A percentile compares a stretch with the other conserved stretches of the same genome.
Evolutionary conservation across 2,113 vertebrate genomes (phyloP).

Genomic region (Limnothrissa miodon): DNA sequence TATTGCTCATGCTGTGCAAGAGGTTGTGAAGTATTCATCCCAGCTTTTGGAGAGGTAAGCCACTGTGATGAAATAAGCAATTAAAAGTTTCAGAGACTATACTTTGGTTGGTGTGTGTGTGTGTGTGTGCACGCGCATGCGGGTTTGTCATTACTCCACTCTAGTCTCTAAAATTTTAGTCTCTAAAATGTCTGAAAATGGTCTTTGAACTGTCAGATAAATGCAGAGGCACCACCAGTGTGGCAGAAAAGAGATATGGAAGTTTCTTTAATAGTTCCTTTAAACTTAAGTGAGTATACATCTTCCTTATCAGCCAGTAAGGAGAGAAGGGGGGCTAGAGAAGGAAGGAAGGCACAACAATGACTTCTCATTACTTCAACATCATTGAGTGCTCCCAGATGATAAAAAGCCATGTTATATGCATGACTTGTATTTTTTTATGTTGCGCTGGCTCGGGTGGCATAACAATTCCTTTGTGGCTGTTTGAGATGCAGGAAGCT

Average conservation of each 20-base stretch:
- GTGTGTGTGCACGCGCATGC: background rate
- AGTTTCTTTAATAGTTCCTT: background rate
- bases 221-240: background rate
- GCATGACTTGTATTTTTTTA: conserved; percentile 42
- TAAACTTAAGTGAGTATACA: conserved; percentile 2
- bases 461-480: conserved; percentile 31
- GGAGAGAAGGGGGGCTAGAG: background rate
- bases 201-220: conserved; percentile 8
- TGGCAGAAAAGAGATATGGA: background rate
- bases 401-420: conserved; percentile 39
- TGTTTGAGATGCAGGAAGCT: conserved; percentile 39
- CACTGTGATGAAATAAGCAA: background rate
- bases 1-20: background rate
- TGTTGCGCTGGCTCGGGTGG: conserved; percentile 22
- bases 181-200: background rate
- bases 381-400: conserved; percentile 12
- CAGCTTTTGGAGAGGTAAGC: background rate
- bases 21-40: background rate
- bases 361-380: conserved; percentile 34
- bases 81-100: background rate
- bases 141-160: background rate
- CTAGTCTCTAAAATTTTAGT: background rate
- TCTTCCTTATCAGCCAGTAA: background rate
- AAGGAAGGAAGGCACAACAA: conserved; percentile 3
- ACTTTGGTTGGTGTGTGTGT: background rate